Evolutionary conservation across 2,888 invertebrate genomes (phyloP), one percentile per base, ranked within the genome.

Genomic region (Slavum lentiscoides): DNA sequence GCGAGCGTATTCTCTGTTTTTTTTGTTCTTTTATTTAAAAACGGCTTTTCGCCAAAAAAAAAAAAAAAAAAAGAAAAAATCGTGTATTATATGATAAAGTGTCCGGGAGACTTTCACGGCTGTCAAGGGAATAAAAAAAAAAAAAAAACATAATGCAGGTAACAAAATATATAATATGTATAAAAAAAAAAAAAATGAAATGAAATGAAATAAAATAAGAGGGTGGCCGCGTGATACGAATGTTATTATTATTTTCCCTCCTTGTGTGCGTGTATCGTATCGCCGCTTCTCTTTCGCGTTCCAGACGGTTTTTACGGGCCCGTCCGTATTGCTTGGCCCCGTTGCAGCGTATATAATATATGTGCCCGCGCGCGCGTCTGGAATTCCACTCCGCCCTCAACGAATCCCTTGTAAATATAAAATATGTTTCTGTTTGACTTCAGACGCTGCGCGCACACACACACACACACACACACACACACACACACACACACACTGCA

Each of bases 351-450:
- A 4, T 30, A 30, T 30, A 15, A 13, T 21, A 62, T n/a, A 19
- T 19, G 49, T 30, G 30, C 30, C 2, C 30, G 30, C 30, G 30
- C 30, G 30, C 30, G 30, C 30, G 30, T 2, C 30, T 30, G 70
- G 62, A 77, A 80, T 80, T 72, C 80, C 72, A 72, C 58, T 72
- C 72, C 80, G 80, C 80, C 80, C 80, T 80, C 80, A 66, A 39
- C 74, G 80, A 66, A 80, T 80, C 80, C 80, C 80, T 80, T 72
- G 80, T 80, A 72, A 80, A 80, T 70, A 77, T 80, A 80, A 80
- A 70, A 70, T 62, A 64, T 66, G 72, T 80, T 80, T 64, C 70
- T 64, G 80, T 80, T 80, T 80, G 80, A 80, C 80, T 80, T 58
- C 70, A 80, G 80, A 80, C 72, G n/a, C 58, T 72, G 72, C 9